Evolutionary conservation across 1,140 invertebrate species (phyloP), one percentile per base, ranked within the genome.

Genomic region (Penaeus indicus): DNA sequence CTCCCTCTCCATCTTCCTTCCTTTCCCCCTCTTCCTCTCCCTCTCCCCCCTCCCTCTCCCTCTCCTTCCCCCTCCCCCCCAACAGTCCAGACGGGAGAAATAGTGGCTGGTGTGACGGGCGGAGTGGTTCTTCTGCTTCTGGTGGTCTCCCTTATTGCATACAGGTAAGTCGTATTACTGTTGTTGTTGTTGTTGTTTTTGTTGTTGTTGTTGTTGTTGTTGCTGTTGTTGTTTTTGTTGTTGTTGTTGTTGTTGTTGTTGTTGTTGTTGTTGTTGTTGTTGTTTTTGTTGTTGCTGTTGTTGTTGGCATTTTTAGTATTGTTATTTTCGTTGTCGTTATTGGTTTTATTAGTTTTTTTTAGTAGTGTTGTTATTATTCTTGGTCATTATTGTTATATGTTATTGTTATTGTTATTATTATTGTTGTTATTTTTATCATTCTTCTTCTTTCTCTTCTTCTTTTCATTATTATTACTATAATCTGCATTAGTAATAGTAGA

Each of bases 71-170:
- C 82, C 38, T 10, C 60, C 64, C 63, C 62, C 4, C 21, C 93
- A 93, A 22, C 92, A 97, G 97, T 95, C 90, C 95, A 97, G 91
- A 96, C 96, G 0, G 94, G 95, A 63, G 96, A 97, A 92, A 97
- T 98, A 91, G 94, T 96, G 0, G 94, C 95, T 0, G 96, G 96
- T 1, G 95, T 97, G 0, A 95, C 95, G 0, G 97, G 97, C 0
- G 95, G 96, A 5, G 93, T 96, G 0, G 91, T 97, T 0, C 92
- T 97, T 0, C 93, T 97, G 5, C 92, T 97, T 22, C 93, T 95
- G 0, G 93, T 97, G 1, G 94, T 96, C 7, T 94, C 94, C 0
- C 92, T 97, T 32, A 94, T 96, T 0, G 92, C 96, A 1, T 97
- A 97, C 92, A 95, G 87, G 90, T 90, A 47, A 90, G 67, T 84